phyloP scores from a whole-genome alignment of 1,140 invertebrate genomes.

The Magallana angulata region DNA sequence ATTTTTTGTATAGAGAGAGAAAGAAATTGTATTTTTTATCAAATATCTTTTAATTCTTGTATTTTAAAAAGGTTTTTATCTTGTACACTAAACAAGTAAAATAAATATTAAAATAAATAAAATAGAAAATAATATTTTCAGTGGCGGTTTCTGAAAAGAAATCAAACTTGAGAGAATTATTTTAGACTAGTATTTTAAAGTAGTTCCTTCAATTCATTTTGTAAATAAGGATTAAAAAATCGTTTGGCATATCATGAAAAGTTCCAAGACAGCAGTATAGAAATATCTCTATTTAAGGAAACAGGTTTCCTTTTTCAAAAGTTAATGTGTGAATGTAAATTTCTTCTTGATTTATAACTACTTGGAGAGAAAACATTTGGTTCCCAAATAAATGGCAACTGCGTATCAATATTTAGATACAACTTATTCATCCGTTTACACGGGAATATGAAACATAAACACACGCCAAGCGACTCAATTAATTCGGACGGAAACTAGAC shows the following conservation, averaged over 20 bases:
- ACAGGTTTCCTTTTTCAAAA: slow-evolving; percentile 5
- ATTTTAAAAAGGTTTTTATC: too few species aligned
- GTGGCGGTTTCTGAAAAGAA: too few species aligned
- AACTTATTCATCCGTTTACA: slow-evolving; percentile 4
- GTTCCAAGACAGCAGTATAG: neutral
- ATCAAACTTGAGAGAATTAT: too few species aligned
- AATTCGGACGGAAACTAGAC: slow-evolving; percentile 4
- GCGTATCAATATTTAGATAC: slow-evolving; percentile 17
- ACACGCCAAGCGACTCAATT: neutral
- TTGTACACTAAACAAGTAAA: too few species aligned
- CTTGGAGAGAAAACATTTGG: slow-evolving; percentile 6
- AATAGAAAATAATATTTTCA: too few species aligned
- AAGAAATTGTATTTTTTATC: too few species aligned
- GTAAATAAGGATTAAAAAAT: too few species aligned
- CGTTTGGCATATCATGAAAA: neutral
- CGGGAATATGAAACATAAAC: slow-evolving; percentile 10
- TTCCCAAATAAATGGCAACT: slow-evolving; percentile 12
- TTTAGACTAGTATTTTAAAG: too few species aligned
- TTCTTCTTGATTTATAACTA: neutral
- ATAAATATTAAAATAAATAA: too few species aligned
- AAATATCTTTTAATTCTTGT: too few species aligned
- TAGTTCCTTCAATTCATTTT: too few species aligned
- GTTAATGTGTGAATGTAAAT: slow-evolving; percentile 23
- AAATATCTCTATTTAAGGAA: neutral
- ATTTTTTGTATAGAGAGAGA: too few species aligned